A percentile compares a stretch with the other conserved stretches of the same genome.
Conservation (phyloP, 2,113 vertebrate genomes). For the Anarrhichthys ocellatus region DNA sequence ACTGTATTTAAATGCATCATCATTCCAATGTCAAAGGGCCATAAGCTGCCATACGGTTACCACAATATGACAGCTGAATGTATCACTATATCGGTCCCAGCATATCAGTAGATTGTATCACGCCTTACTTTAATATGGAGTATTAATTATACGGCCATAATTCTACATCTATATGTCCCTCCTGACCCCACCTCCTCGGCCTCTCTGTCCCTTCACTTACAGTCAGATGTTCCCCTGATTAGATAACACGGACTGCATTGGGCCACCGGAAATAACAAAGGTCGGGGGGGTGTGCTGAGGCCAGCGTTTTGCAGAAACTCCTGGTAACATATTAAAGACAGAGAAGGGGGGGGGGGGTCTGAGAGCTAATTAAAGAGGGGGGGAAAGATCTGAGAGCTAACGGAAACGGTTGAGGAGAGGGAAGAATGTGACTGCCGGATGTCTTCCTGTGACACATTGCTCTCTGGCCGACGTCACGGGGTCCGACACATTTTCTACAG, state of each 20-base stretch:
- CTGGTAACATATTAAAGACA: constrained; percentile 80
- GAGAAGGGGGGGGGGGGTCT: constrained; percentile 29
- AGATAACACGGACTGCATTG: constrained; percentile 73
- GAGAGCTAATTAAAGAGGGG: constrained; percentile 70
- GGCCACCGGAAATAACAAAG: constrained; percentile 80
- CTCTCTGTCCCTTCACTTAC: constrained; percentile 29
- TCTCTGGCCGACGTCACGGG: constrained; percentile 18
- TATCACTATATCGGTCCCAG: not conserved
- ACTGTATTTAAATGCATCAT: not conserved
- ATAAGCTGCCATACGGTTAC: not conserved
- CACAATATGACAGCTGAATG: not conserved
- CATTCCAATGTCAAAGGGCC: constrained; percentile 17
- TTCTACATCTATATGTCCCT: not conserved
- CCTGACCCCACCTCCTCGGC: not conserved
- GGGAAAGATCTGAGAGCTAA: constrained; percentile 32
- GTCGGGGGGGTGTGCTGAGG: constrained; percentile 77
- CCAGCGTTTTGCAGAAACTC: constrained; percentile 69
- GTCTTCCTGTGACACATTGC: constrained; percentile 48
- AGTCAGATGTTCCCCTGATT: constrained; percentile 74
- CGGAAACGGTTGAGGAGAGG: constrained; percentile 30
- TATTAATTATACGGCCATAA: not conserved
- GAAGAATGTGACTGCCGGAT: constrained; percentile 48
- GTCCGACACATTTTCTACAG: constrained; percentile 8
- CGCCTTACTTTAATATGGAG: not conserved
- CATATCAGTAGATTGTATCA: not conserved